Conservation (phyloP, 2,797 vertebrate genomes). For the Spinibarbus caldwelli region DNA sequence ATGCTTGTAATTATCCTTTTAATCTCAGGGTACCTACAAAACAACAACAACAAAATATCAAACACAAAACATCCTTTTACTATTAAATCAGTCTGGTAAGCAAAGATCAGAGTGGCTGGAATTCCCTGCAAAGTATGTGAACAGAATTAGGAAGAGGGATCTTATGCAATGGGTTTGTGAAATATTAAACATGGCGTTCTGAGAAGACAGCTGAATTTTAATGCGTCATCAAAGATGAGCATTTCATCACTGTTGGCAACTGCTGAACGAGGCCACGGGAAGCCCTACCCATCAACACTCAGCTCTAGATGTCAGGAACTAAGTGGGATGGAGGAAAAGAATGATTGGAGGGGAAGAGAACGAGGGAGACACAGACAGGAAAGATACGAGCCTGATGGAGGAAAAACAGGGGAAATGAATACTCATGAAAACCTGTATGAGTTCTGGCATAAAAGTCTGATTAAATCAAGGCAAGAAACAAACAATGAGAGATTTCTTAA, state of each 20-base stretch:
- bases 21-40: background rate
- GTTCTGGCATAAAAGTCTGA: background rate
- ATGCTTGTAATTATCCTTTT: background rate
- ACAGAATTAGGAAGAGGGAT: background rate
- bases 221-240: conserved; percentile 29
- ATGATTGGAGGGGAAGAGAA: conserved; percentile 6
- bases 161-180: conserved; percentile 17
- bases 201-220: conserved; percentile 16
- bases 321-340: conserved; percentile 1
- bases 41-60: background rate
- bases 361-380: background rate
- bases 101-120: conserved; percentile 7
- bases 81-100: background rate
- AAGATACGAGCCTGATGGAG: background rate
- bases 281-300: conserved; percentile 4
- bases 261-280: conserved; percentile 15
- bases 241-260: background rate
- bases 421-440: background rate
- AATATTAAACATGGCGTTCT: conserved; percentile 1
- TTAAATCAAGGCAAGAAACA: conserved; percentile 11
- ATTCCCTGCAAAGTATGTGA: background rate
- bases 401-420: conserved; percentile 1
- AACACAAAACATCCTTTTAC: background rate
- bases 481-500: background rate
- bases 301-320: background rate